phyloP scores from a whole-genome alignment of 2,113 vertebrate genomes.

The Protobothrops flavoviridis region DNA sequence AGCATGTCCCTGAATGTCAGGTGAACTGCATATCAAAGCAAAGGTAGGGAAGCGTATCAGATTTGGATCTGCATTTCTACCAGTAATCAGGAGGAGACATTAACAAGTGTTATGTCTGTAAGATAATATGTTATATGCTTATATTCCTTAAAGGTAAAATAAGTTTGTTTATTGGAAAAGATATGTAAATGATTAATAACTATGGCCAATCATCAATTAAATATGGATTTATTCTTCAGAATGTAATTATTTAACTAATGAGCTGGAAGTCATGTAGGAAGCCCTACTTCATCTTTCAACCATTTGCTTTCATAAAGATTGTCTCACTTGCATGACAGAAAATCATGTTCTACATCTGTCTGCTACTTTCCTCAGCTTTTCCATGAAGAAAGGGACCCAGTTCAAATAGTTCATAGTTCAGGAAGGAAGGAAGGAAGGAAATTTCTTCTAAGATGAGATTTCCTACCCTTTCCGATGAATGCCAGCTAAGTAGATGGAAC shows the following conservation, averaged over 20 bases:
- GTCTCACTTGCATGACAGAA: not conserved
- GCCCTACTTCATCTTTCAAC: not conserved
- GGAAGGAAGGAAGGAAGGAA: too few species aligned
- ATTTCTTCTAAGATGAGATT: not conserved
- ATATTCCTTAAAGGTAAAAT: not conserved
- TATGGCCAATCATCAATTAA: not conserved
- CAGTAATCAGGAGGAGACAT: not conserved
- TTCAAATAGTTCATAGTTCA: not conserved
- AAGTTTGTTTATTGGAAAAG: not conserved
- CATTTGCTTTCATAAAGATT: not conserved
- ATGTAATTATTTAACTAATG: not conserved
- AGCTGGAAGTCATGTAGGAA: not conserved
- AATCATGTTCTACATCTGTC: not conserved
- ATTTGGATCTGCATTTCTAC: not conserved
- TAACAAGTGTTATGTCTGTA: not conserved
- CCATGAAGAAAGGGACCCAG: not conserved
- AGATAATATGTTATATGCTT: not conserved
- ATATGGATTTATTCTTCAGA: not conserved
- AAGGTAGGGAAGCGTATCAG: not conserved
- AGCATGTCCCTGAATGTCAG: not conserved
- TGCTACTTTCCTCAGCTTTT: not conserved
- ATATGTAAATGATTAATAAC: not conserved
- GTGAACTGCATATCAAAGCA: not conserved
- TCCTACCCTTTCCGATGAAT: not conserved
- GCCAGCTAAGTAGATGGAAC: not conserved